These are phyloP conservation scores for Tenrec ecaudatus DNA, from an alignment of 2,113 vertebrate species.

Conservation along the genomic window DNA sequence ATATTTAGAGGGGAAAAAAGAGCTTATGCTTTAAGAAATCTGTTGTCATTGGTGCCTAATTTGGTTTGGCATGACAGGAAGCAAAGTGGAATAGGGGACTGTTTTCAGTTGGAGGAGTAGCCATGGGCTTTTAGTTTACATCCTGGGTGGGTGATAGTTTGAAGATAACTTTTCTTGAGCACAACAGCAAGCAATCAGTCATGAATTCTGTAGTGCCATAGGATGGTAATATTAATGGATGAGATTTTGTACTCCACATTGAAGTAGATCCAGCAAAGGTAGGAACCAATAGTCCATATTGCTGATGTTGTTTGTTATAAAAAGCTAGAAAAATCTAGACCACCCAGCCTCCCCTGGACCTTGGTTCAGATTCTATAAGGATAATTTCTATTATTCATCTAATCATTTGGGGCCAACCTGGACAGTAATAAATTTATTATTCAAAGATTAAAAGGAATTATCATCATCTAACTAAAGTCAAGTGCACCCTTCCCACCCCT, in stretches of 20 bases:
- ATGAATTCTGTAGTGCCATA: neutral
- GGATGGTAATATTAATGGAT: neutral
- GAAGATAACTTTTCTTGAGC: neutral
- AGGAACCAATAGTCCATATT: neutral
- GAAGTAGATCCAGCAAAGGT: constrained; percentile 30
- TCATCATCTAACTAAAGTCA: constrained; percentile 52
- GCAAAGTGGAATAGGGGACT: neutral
- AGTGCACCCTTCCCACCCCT: constrained; percentile 32
- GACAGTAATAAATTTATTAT: constrained; percentile 67
- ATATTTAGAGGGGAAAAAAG: neutral
- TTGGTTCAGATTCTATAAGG: constrained; percentile 5
- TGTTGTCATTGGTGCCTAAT: neutral
- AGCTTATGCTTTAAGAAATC: constrained; percentile 14
- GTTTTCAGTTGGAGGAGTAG: neutral
- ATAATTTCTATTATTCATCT: constrained; percentile 9
- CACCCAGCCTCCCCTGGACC: constrained; percentile 7
- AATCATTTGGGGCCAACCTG: constrained; percentile 48
- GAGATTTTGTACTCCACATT: neutral
- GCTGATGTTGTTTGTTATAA: neutral
- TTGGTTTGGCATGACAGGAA: neutral
- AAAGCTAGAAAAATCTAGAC: neutral
- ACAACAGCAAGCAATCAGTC: neutral
- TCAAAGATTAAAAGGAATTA: constrained; percentile 29
- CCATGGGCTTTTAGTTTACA: neutral
- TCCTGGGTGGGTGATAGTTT: neutral